phyloP scores from a whole-genome alignment of 2,888 invertebrate species.

The Dorcus hopei region DNA sequence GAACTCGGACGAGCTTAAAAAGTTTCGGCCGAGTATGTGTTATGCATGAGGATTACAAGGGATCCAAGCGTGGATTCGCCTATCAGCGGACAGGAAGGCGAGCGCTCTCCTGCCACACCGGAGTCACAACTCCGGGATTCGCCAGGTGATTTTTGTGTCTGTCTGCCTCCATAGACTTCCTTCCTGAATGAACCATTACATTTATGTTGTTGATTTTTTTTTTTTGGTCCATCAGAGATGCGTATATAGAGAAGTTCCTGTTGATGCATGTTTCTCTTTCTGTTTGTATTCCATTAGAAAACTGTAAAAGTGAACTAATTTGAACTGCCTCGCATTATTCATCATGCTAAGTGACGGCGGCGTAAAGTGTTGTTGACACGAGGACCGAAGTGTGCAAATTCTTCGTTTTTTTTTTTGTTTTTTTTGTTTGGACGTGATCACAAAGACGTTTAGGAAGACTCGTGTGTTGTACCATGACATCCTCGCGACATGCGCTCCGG shows the following conservation, averaged over 20 bases:
- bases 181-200: background rate
- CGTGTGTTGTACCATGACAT: constrained; percentile 34
- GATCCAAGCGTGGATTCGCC: constrained; percentile 45
- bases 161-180: constrained; percentile 26
- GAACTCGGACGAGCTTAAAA: background rate
- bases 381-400: background rate
- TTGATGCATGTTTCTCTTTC: constrained; percentile 7
- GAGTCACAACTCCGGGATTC: constrained; percentile 39
- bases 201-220: background rate
- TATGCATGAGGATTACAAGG: constrained; percentile 32
- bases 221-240: constrained; percentile 7
- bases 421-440: constrained; percentile 1
- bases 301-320: no score
- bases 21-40: constrained; percentile 13
- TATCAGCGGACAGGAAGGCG: constrained; percentile 39
- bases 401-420: background rate
- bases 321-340: no score
- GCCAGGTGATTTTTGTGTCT: constrained; percentile 44
- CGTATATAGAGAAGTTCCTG: constrained; percentile 15
- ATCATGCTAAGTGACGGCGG: no score
- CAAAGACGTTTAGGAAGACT: constrained; percentile 21
- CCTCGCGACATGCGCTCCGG: constrained; percentile 46
- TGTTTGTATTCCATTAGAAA: background rate
- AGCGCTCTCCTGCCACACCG: constrained; percentile 41
- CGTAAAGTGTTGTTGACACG: no score